phyloP scores from a whole-genome alignment of 2,888 invertebrate genomes.

The Pristionchus fissidentatus region DNA sequence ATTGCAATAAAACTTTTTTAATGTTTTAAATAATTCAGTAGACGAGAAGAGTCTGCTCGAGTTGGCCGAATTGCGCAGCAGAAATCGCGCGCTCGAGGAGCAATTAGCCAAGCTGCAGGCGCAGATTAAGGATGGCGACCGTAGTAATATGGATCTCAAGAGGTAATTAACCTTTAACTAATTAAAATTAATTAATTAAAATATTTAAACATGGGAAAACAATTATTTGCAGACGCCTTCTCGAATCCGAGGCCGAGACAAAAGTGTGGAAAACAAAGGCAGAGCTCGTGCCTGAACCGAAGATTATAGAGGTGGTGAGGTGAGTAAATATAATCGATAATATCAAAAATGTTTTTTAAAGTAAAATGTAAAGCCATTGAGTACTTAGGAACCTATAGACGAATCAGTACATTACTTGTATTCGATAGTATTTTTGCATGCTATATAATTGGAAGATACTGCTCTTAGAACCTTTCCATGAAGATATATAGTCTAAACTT shows the following conservation, averaged over 20 bases:
- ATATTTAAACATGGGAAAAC: neutral
- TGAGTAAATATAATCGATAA: neutral
- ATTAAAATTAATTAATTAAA: neutral
- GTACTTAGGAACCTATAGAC: too few relatives aligned
- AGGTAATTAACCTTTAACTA: neutral
- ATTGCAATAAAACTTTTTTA: neutral
- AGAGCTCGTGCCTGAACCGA: neutral
- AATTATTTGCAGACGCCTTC: slow-evolving; percentile 22
- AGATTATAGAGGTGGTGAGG: slow-evolving; percentile 37
- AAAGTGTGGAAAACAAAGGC: slow-evolving; percentile 46
- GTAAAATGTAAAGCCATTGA: too few relatives aligned
- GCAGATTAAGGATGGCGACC: slow-evolving; percentile 29
- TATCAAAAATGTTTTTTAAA: too few relatives aligned
- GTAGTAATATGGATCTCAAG: slow-evolving; percentile 35
- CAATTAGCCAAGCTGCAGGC: slow-evolving; percentile 31
- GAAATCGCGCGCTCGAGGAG: slow-evolving; percentile 13
- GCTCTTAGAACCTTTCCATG: neutral
- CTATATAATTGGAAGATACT: too few relatives aligned
- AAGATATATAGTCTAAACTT: neutral
- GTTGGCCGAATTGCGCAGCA: slow-evolving; percentile 39
- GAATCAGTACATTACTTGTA: too few relatives aligned
- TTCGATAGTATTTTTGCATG: too few relatives aligned
- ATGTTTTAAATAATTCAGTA: too few relatives aligned
- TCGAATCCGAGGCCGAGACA: slow-evolving; percentile 46
- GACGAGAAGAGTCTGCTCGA: slow-evolving; percentile 20